Evolutionary conservation across 2,888 invertebrate species (phyloP).

Genomic region (Meandrusa payeni): DNA sequence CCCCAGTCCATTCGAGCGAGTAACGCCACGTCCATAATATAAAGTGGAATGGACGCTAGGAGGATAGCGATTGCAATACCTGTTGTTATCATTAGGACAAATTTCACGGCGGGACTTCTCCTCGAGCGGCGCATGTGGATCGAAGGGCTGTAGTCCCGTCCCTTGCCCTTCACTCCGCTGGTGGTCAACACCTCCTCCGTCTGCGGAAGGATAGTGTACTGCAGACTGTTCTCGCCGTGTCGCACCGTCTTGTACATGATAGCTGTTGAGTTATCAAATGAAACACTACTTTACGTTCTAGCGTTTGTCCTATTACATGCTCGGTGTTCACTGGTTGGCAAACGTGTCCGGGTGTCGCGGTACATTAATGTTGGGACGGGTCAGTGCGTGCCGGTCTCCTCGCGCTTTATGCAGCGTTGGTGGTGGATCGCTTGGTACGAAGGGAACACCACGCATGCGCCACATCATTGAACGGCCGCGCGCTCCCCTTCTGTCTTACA

Average conservation of each 20-base stretch:
- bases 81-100: conserved; percentile 57
- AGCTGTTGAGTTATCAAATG: conserved; percentile 48
- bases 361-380: conserved; percentile 47
- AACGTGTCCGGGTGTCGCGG: conserved; percentile 40
- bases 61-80: conserved; percentile 56
- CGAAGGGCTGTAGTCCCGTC: conserved; percentile 73
- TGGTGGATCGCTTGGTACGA: conserved; percentile 36
- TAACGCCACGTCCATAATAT: conserved; percentile 56
- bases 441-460: conserved; percentile 56
- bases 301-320: conserved; percentile 62
- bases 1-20: conserved; percentile 44
- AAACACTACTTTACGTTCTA: conserved; percentile 55
- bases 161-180: conserved; percentile 79
- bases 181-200: conserved; percentile 84
- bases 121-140: conserved; percentile 64
- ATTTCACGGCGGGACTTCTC: conserved; percentile 59
- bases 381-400: conserved; percentile 52
- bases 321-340: conserved; percentile 45
- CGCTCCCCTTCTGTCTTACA: conserved; percentile 51
- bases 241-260: conserved; percentile 88
- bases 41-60: conserved; percentile 58
- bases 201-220: conserved; percentile 87
- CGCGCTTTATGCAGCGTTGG: conserved; percentile 67
- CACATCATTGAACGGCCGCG: conserved; percentile 74
- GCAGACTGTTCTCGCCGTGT: conserved; percentile 87